Conservation (phyloP, 2,888 invertebrate genomes). For the Drosophila phalerata region DNA sequence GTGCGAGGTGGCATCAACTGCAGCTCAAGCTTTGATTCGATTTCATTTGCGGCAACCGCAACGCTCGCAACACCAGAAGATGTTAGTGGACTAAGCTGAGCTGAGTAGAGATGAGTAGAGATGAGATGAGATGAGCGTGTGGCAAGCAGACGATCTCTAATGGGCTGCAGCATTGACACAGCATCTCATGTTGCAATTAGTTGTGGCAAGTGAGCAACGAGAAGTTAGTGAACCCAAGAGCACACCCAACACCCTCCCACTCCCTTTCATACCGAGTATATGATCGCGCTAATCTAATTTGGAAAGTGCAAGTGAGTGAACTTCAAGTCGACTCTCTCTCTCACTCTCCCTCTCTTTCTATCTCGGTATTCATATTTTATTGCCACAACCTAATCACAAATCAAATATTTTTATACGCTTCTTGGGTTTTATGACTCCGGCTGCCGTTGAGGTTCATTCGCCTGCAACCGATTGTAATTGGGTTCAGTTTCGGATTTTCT, state of each 20-base stretch:
- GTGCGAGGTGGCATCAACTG: constrained; percentile 48
- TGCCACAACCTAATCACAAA: constrained; percentile 64
- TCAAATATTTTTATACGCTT: constrained; percentile 72
- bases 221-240: constrained; percentile 68
- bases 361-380: constrained; percentile 36
- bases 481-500: constrained; percentile 18
- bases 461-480: constrained; percentile 26
- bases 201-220: constrained; percentile 58
- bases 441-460: constrained; percentile 60
- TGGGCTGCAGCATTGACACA: constrained; percentile 68
- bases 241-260: constrained; percentile 17
- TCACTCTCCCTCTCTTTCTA: not conserved
- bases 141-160: constrained; percentile 76
- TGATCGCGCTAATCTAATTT: constrained; percentile 51
- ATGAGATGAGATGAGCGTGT: constrained; percentile 63
- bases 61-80: constrained; percentile 9
- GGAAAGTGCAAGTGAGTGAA: constrained; percentile 78
- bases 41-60: constrained; percentile 72
- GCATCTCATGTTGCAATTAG: constrained; percentile 75
- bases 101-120: constrained; percentile 11
- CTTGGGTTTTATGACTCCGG: constrained; percentile 56
- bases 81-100: constrained; percentile 19
- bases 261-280: constrained; percentile 1
- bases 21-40: constrained; percentile 66
- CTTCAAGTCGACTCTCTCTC: constrained; percentile 39